These are phyloP conservation scores for Pygmarrhopalites habei DNA, from an alignment of 1,140 invertebrate genomes.

Conservation along the genomic window DNA sequence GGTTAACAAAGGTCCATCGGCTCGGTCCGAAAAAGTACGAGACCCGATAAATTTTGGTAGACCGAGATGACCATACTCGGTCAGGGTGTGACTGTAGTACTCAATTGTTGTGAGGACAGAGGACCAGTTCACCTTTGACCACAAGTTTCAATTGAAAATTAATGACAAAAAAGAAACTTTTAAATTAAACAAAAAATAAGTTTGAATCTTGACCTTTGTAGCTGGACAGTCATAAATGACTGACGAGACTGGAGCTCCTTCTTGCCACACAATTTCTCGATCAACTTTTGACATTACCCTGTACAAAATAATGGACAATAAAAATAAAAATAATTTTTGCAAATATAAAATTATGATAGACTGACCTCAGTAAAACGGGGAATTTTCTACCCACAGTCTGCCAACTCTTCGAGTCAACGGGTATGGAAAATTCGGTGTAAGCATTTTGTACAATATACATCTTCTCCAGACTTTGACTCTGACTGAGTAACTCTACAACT, in stretches of 20 bases:
- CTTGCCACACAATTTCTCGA: conserved; percentile 50
- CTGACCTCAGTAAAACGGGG: conserved; percentile 29
- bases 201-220: conserved; percentile 51
- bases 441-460: conserved; percentile 71
- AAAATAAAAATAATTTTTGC: not conserved
- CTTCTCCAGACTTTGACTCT: conserved; percentile 57
- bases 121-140: conserved; percentile 47
- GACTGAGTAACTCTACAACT: conserved; percentile 58
- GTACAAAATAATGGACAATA: conserved; percentile 3
- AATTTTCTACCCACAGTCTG: conserved; percentile 15
- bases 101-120: conserved; percentile 51
- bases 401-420: conserved; percentile 40
- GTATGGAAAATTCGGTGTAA: conserved; percentile 50
- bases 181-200: too few species aligned
- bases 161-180: too few species aligned
- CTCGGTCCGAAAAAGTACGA: conserved; percentile 56
- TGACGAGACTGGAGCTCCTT: conserved; percentile 57
- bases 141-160: too few species aligned
- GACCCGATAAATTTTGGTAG: conserved; percentile 55
- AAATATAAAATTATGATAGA: not conserved
- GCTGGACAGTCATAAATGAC: conserved; percentile 59
- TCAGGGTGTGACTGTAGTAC: conserved; percentile 51
- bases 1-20: conserved; percentile 56
- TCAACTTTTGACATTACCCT: conserved; percentile 29
- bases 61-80: conserved; percentile 55